A percentile compares a stretch with the other conserved stretches of the same genome.
Conservation (phyloP, 2,113 vertebrate genomes). For the Psettodes erumei region DNA sequence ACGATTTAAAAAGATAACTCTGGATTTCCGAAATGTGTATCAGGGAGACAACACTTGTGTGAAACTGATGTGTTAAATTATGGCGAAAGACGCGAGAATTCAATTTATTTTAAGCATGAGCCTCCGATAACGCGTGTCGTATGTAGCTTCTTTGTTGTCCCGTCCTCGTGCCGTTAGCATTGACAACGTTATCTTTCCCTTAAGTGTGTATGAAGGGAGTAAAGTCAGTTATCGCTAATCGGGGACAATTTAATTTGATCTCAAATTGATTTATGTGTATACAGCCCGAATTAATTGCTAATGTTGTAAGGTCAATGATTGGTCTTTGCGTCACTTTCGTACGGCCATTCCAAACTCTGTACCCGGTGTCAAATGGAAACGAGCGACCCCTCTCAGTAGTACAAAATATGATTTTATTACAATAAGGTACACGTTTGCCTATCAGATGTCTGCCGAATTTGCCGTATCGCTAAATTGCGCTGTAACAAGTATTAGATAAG, state of each 20-base stretch:
- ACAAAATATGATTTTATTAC: background rate
- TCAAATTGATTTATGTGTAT: background rate
- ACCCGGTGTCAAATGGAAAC: background rate
- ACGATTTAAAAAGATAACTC: background rate
- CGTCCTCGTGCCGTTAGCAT: constrained; percentile 64
- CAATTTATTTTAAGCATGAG: background rate
- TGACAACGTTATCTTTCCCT: background rate
- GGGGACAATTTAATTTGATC: background rate
- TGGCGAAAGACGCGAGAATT: background rate
- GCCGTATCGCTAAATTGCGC: accelerated
- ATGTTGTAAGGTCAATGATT: accelerated
- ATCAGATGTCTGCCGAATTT: accelerated
- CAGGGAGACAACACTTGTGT: accelerated
- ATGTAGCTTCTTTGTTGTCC: constrained; percentile 77
- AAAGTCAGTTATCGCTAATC: background rate
- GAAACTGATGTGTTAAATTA: background rate
- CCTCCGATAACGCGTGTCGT: background rate
- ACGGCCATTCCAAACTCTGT: background rate
- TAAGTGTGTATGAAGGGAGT: background rate
- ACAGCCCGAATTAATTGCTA: accelerated
- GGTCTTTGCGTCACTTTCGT: background rate
- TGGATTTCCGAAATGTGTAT: accelerated
- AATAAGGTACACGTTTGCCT: too few species aligned
- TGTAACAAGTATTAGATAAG: background rate
- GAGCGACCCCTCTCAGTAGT: too few species aligned